A percentile compares a stretch with the other conserved stretches of the same genome.
phyloP scores from a whole-genome alignment of 2,888 invertebrate species.

The Pyrrhosoma nymphula region DNA sequence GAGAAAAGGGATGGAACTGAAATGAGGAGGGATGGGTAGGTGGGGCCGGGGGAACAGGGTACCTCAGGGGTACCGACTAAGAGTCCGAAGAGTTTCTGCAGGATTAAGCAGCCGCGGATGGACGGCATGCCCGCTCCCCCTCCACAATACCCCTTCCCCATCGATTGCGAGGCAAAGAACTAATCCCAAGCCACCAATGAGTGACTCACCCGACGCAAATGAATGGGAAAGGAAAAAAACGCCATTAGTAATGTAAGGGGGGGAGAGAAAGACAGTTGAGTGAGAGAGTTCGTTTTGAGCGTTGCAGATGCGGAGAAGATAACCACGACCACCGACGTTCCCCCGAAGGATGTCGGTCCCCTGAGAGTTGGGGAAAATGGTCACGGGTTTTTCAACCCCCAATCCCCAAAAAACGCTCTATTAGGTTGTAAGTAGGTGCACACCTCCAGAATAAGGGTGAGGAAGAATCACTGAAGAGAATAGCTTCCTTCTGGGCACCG shows the following conservation, averaged over 20 bases:
- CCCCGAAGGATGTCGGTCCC: background rate
- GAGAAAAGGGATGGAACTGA: background rate
- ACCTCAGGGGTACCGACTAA: background rate
- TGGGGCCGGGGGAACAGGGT: background rate
- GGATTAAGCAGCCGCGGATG: slow-evolving; percentile 48
- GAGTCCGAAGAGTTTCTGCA: slow-evolving; percentile 57
- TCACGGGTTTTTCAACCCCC: background rate
- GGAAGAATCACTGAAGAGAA: no score
- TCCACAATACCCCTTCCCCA: background rate
- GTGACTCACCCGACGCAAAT: slow-evolving; percentile 54
- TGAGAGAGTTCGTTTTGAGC: background rate
- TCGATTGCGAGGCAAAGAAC: background rate
- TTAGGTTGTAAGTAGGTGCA: no score
- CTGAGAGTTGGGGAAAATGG: background rate
- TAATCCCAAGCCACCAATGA: slow-evolving; percentile 29
- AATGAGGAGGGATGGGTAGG: background rate
- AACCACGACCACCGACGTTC: background rate
- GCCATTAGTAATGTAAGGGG: background rate
- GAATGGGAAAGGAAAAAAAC: slow-evolving; percentile 45
- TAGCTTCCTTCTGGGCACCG: no score
- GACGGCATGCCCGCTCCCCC: background rate
- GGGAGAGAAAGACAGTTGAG: background rate
- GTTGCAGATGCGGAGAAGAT: background rate
- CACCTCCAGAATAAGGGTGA: no score
- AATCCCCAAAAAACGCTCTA: no score